These are phyloP conservation scores for Eremophila alpestris DNA, from an alignment of 2,797 vertebrate genomes.

Conservation along the genomic window DNA sequence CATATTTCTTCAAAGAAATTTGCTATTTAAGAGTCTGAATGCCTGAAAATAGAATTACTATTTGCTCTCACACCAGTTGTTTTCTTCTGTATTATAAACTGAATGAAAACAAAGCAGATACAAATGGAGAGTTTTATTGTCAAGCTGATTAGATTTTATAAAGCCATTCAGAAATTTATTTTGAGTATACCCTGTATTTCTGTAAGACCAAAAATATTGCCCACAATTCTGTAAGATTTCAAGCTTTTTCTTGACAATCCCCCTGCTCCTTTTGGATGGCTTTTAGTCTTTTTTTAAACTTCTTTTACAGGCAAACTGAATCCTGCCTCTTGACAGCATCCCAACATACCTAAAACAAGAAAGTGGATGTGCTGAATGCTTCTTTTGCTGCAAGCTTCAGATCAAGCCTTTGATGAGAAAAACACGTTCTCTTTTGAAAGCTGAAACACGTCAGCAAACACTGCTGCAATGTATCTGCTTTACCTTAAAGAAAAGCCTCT, in stretches of 20 bases:
- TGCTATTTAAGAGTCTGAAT: not conserved
- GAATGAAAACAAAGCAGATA: not conserved
- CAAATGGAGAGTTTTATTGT: not conserved
- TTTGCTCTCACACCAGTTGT: not conserved
- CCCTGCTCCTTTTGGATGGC: not conserved
- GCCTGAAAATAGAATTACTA: not conserved
- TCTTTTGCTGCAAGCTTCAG: not conserved
- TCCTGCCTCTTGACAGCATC: not conserved
- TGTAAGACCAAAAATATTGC: not conserved
- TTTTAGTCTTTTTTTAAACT: not conserved
- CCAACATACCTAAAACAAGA: not conserved
- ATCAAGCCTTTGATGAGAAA: conserved; percentile 22
- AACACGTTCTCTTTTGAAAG: not conserved
- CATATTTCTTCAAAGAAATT: not conserved
- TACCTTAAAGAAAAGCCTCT: not conserved
- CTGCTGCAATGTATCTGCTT: not conserved
- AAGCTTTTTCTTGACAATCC: not conserved
- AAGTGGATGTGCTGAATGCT: not conserved
- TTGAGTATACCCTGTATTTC: not conserved
- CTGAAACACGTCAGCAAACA: not conserved
- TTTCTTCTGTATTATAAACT: not conserved
- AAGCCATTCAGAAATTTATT: not conserved
- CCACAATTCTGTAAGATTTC: not conserved
- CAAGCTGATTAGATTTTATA: not conserved
- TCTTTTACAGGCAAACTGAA: not conserved